phyloP scores from a whole-genome alignment of 2,113 vertebrate species.

The Hystrix brachyura region DNA sequence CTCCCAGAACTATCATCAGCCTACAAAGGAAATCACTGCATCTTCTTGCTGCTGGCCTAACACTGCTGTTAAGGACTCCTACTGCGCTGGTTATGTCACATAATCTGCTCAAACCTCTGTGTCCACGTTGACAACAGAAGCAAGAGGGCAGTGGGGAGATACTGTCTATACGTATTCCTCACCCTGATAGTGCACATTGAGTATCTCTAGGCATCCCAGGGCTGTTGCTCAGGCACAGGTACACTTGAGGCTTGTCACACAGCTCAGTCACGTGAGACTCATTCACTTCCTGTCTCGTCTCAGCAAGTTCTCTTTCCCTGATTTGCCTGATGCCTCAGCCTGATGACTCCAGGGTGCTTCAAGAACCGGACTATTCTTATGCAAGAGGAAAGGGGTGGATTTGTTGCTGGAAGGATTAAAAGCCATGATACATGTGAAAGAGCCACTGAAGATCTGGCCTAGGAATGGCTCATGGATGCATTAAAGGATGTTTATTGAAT shows the following conservation, averaged over 20 bases:
- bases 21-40: not conserved
- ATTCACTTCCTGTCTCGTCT: not conserved
- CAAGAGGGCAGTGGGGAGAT: not conserved
- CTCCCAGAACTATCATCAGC: not conserved
- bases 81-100: not conserved
- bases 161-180: not conserved
- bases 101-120: not conserved
- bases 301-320: not conserved
- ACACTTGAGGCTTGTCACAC: not conserved
- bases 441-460: not conserved
- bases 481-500: not conserved
- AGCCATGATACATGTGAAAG: not conserved
- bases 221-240: not conserved
- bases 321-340: not conserved
- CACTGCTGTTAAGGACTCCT: not conserved
- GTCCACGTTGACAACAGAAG: not conserved
- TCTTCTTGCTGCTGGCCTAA: not conserved
- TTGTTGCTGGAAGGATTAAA: not conserved
- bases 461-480: not conserved
- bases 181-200: not conserved
- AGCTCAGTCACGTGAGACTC: not conserved
- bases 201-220: not conserved
- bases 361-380: not conserved
- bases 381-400: not conserved
- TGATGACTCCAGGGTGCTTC: not conserved